A percentile compares a stretch with the other conserved stretches of the same genome.
Conservation (phyloP, 2,113 vertebrate genomes). For the Scartelaos histophorus region DNA sequence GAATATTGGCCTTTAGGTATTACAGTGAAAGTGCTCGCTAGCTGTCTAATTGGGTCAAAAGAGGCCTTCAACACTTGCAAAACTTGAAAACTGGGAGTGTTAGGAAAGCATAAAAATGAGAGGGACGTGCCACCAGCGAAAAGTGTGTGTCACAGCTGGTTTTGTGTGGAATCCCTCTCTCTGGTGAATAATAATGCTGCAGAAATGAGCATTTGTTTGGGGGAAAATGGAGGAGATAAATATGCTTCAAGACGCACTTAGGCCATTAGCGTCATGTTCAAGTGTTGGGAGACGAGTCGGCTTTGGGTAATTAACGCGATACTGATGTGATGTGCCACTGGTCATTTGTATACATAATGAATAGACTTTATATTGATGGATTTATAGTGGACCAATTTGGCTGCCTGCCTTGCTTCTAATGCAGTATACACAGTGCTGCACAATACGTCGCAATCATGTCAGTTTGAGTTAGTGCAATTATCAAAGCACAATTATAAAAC, state of each 20-base stretch:
- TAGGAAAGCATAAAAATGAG: slow-evolving; percentile 22
- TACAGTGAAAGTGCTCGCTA: slow-evolving; percentile 31
- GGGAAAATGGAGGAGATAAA: slow-evolving; percentile 38
- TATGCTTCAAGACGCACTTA: slow-evolving; percentile 33
- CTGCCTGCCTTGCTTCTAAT: not conserved
- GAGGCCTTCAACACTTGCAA: slow-evolving; percentile 38
- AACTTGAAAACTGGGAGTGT: slow-evolving; percentile 25
- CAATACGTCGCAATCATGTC: too few relatives aligned
- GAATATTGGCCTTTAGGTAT: slow-evolving; percentile 46
- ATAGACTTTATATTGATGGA: not conserved
- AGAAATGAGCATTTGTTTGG: slow-evolving; percentile 14
- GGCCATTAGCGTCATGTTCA: slow-evolving; percentile 45
- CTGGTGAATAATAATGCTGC: slow-evolving; percentile 18
- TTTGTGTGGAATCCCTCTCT: slow-evolving; percentile 32
- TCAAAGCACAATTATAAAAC: too few relatives aligned
- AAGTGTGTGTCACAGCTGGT: slow-evolving; percentile 17
- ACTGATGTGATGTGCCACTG: not conserved
- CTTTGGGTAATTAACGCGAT: slow-evolving; percentile 34
- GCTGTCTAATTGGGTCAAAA: slow-evolving; percentile 57
- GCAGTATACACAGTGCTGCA: not conserved
- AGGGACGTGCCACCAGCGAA: slow-evolving; percentile 30
- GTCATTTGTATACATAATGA: not conserved
- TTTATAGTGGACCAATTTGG: not conserved
- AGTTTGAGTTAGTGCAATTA: too few relatives aligned
- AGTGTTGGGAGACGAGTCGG: slow-evolving; percentile 19